phyloP scores from a whole-genome alignment of 2,113 vertebrate genomes.

The Sebastes schlegelii region DNA sequence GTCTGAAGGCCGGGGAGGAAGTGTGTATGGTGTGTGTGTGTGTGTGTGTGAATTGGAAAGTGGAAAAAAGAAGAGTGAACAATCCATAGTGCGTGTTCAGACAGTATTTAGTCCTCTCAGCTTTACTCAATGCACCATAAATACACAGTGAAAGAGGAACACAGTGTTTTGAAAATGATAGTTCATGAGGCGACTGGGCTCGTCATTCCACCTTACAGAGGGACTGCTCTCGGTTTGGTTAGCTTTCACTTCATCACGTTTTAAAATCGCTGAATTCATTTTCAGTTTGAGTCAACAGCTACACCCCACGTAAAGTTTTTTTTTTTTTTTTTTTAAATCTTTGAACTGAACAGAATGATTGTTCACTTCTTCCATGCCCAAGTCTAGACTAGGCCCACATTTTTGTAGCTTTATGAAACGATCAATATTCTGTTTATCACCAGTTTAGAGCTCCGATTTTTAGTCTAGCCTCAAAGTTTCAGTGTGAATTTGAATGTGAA shows the following conservation, averaged over 20 bases:
- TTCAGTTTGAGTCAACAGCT: neutral
- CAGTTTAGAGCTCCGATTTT: neutral
- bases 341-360: no score
- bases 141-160: constrained; percentile 76
- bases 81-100: neutral
- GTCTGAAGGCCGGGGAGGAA: constrained; percentile 56
- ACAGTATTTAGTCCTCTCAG: constrained; percentile 7
- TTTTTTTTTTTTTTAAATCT: neutral
- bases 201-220: neutral
- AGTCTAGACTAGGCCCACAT: neutral
- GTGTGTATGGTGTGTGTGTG: constrained; percentile 26
- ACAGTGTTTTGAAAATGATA: constrained; percentile 46
- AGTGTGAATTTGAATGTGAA: neutral
- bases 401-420: neutral
- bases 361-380: neutral
- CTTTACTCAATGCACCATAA: constrained; percentile 20
- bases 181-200: neutral
- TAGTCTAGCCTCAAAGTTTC: neutral
- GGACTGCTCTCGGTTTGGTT: neutral
- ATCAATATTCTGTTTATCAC: neutral
- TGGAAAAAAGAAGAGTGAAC: neutral
- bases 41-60: constrained; percentile 17
- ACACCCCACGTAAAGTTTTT: neutral
- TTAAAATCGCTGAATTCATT: neutral
- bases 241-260: neutral